Evolutionary conservation across 2,113 vertebrate genomes (phyloP).

Genomic region (Etheostoma cragini): DNA sequence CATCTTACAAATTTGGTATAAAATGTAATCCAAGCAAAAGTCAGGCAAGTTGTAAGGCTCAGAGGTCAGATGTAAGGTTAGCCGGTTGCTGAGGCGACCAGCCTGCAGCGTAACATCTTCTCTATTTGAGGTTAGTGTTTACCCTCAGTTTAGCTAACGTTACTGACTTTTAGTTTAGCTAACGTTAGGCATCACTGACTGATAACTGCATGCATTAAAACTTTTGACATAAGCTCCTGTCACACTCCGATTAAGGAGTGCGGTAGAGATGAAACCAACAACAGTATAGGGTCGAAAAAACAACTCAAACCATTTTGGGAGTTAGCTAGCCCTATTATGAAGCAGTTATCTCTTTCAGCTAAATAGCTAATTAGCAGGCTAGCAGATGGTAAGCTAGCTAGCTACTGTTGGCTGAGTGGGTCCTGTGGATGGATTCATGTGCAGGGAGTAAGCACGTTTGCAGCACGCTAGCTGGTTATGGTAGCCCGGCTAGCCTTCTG

Average conservation of each 20-base stretch:
- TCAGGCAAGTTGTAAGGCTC: background rate
- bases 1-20: background rate
- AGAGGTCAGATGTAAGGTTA: slow-evolving; percentile 14
- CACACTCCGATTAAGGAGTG: background rate
- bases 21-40: background rate
- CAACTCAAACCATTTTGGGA: background rate
- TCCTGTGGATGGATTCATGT: slow-evolving; percentile 25
- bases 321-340: background rate
- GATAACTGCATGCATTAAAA: slow-evolving; percentile 26
- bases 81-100: slow-evolving; percentile 1
- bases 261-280: background rate
- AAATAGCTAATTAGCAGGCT: slow-evolving; percentile 35
- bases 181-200: slow-evolving; percentile 27
- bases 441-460: slow-evolving; percentile 68
- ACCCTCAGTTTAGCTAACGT: slow-evolving; percentile 11
- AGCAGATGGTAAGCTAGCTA: slow-evolving; percentile 27
- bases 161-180: background rate
- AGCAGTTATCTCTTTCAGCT: slow-evolving; percentile 22
- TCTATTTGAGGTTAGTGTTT: slow-evolving; percentile 1
- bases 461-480: slow-evolving; percentile 62
- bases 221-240: slow-evolving; percentile 41
- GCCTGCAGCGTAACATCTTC: background rate
- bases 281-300: background rate
- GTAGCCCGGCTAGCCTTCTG: slow-evolving; percentile 62
- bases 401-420: slow-evolving; percentile 30